Percentiles rank a stretch among this genome's conserved stretches.
Conservation (phyloP, 2,888 invertebrate genomes). For the Papilio demoleus region DNA sequence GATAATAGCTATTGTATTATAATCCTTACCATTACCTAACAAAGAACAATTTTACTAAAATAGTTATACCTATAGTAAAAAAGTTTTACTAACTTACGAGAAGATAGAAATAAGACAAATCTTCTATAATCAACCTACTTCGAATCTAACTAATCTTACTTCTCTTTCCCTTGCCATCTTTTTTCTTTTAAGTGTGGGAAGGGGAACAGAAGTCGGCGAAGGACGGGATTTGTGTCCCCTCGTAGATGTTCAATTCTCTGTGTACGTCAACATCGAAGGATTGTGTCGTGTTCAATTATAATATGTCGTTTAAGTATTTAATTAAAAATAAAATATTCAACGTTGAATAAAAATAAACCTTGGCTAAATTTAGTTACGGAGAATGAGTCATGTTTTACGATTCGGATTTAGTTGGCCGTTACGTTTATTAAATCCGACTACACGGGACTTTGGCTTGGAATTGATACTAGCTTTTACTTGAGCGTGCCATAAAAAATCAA, state of each 20-base stretch:
- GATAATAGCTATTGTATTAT: too few species aligned
- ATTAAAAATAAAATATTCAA: not conserved
- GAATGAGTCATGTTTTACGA: constrained; percentile 28
- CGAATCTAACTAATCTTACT: too few species aligned
- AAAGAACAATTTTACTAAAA: too few species aligned
- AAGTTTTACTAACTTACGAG: not conserved
- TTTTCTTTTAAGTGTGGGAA: too few species aligned
- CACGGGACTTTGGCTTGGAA: constrained; percentile 9
- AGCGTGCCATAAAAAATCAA: constrained; percentile 30
- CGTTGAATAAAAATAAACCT: constrained; percentile 14
- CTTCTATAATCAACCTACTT: too few species aligned
- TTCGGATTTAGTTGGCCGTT: constrained; percentile 32
- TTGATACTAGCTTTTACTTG: constrained; percentile 33
- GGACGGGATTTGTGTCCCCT: too few species aligned
- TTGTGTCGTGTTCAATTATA: not conserved
- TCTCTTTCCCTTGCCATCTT: too few species aligned
- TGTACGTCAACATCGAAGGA: too few species aligned
- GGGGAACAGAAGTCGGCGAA: too few species aligned
- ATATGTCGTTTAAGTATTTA: not conserved
- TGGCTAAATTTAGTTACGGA: constrained; percentile 4
- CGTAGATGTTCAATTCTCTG: too few species aligned
- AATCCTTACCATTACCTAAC: too few species aligned
- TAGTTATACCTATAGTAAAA: too few species aligned
- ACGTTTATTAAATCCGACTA: constrained; percentile 34
- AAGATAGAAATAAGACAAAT: not conserved